These are phyloP conservation scores for Crenuchus spilurus DNA, from an alignment of 2,797 vertebrate species.

Conservation along the genomic window DNA sequence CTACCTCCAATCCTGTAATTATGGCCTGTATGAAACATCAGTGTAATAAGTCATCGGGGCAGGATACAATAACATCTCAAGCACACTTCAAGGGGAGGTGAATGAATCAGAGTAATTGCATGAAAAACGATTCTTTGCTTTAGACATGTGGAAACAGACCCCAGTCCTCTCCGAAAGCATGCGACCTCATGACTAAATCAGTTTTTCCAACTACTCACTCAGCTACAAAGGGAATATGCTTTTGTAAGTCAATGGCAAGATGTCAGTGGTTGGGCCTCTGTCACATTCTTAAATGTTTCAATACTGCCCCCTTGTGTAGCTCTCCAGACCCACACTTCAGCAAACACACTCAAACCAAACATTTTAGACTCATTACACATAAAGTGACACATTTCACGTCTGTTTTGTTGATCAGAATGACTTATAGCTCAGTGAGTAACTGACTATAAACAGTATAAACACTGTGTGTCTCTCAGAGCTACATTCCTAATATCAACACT, in stretches of 20 bases:
- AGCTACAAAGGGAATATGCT: slow-evolving; percentile 28
- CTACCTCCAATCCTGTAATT: slow-evolving; percentile 80
- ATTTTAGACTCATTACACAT: too few relatives aligned
- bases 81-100: slow-evolving; percentile 74
- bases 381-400: too few relatives aligned
- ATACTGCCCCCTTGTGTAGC: slow-evolving; percentile 78
- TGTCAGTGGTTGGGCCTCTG: background rate
- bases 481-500: too few relatives aligned
- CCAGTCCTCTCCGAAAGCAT: too few relatives aligned
- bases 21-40: slow-evolving; percentile 77
- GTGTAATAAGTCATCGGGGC: slow-evolving; percentile 76
- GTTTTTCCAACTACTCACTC: slow-evolving; percentile 31
- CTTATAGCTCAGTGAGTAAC: too few relatives aligned
- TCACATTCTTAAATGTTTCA: slow-evolving; percentile 58
- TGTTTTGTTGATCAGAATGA: too few relatives aligned
- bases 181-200: slow-evolving; percentile 34
- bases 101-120: slow-evolving; percentile 74
- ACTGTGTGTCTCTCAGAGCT: too few relatives aligned
- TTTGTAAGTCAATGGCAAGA: background rate
- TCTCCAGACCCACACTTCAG: background rate
- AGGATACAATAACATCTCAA: slow-evolving; percentile 75
- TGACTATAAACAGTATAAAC: too few relatives aligned
- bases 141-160: slow-evolving; percentile 4
- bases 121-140: slow-evolving; percentile 51
- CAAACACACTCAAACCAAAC: too few relatives aligned